Base-by-base conservation (phyloP, 35 echinoderm and acorn worm genomes). In the Chiridota heheva region DNA sequence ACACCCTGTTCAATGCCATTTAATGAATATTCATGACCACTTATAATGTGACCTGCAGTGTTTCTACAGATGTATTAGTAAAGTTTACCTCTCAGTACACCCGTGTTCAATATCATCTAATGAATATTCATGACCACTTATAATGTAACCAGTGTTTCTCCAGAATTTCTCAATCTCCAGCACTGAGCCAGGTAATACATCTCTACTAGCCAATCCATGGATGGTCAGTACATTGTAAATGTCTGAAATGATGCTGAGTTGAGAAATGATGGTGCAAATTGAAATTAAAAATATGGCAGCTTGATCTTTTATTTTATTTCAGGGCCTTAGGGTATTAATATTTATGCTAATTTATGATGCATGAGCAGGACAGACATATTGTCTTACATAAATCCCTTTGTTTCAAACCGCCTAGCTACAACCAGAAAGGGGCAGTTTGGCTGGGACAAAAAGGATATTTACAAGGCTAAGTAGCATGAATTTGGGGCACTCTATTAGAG, bases 31-130 rank as follows among this genome's bases (percentile, higher is more conserved):
- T 58, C 71, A 44, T 94, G 70, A 20, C 86, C 91, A 40, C 79
- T 67, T 49, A 94, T 94, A 49, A 78, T 53, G 58, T 94, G 88
- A 2, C 77, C 79, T 0, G 2, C 2, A 58, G 79, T 89, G 44
- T 27, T 88, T 37, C 30, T 74, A 85, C 91, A 94, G 59, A 94
- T 22, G 63, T 28, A 16, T 16, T 65, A 27, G 40, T 47, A 7
- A 37, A 39, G 63, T 72, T 78, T 84, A 82, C 90, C 69, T 68
- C 85, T 69, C 26, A 94, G 47, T 10, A 94, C 70, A 29, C 91
- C n/a, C 91, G 85, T 94, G 91, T 58, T 93, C 91, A 12, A 94
- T 94, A 58, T 94, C 91, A 80, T 94, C 91, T 63, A 94, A 63
- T 44, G 85, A 83, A 76, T 84, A 94, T 64, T 58, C 71, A 44